Evolutionary conservation across 1,140 invertebrate genomes (phyloP), one percentile per base, ranked within the genome.

Genomic region (Calosoma granatense): DNA sequence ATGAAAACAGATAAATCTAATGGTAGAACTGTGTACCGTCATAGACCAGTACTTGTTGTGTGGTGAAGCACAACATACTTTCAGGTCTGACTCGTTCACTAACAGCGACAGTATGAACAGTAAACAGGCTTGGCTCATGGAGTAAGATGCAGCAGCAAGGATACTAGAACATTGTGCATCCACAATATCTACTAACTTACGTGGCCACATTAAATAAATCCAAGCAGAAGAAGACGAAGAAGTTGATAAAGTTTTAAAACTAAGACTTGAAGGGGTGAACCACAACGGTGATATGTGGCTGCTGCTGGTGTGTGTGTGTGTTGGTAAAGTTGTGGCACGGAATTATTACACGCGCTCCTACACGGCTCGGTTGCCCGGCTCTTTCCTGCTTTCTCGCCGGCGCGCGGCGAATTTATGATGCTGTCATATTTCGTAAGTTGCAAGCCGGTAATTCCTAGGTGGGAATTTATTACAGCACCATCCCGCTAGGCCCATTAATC

Each of bases 351-450:
- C 59, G n/a, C n/a, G 58, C 41, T 47, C 53, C 51, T 65, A 62
- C 59, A 64, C 58, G 59, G 59, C 56, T 62, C 62, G 60, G 55
- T 60, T 56, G 60, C n/a, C 59, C 59, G 59, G 59, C 65, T 57
- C 60, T 64, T 62, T 63, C 61, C 59, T 60, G 61, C 62, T 63
- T 61, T 65, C 61, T 65, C 63, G 61, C 60, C 58, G 51, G 6
- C 51, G 26, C 56, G 59, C 61, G 58, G 59, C 56, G 58, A 64
- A 70, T 70, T 70, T 70, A 70, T 69, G 67, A 70, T 55, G 52
- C 64, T 69, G 68, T 69, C 68, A 70, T 70, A 70, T 68, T 70
- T 70, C 66, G 68, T 67, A 69, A 70, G 62, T 69, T 67, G 68
- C 68, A 68, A 63, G 67, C 66, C 65, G 66, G 68, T 70, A 70